Conservation (phyloP, 2,797 vertebrate genomes). For the Alexandromys oeconomus region DNA sequence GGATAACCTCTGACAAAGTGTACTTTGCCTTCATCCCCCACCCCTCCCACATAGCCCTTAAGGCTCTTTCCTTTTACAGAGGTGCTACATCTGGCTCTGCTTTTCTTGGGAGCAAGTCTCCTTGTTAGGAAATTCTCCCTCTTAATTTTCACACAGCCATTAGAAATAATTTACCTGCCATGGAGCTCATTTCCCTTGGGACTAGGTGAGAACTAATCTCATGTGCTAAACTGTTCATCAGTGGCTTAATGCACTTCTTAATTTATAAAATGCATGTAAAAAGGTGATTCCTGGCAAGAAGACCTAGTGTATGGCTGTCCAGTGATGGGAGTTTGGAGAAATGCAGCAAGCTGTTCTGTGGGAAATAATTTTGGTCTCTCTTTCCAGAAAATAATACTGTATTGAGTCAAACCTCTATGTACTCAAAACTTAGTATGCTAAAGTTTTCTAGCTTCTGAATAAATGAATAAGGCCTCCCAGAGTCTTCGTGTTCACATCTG, state of each 20-base stretch:
- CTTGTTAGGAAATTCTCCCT: conserved; percentile 58
- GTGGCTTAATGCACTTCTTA: conserved; percentile 63
- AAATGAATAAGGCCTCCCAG: not conserved
- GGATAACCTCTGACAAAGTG: conserved; percentile 71
- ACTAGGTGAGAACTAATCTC: conserved; percentile 64
- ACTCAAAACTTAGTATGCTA: not conserved
- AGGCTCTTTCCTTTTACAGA: conserved; percentile 57
- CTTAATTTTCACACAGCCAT: conserved; percentile 36
- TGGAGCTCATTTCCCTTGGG: conserved; percentile 59
- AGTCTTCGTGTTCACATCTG: conserved; percentile 52
- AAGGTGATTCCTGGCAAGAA: conserved; percentile 38
- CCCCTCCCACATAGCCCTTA: conserved; percentile 9
- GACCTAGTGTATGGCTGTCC: not conserved
- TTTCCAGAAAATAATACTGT: conserved; percentile 23
- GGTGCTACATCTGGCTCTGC: conserved; percentile 60
- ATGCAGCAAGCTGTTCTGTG: conserved; percentile 27
- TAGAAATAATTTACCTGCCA: conserved; percentile 68
- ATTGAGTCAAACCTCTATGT: conserved; percentile 26
- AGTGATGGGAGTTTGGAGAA: conserved; percentile 44
- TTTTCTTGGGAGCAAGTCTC: conserved; percentile 64
- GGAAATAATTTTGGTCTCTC: conserved; percentile 38
- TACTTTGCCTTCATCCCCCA: conserved; percentile 48
- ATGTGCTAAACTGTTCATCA: conserved; percentile 73
- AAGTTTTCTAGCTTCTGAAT: conserved; percentile 49
- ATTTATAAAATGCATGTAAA: conserved; percentile 52